These are phyloP conservation scores for Graptemys geographica DNA, from an alignment of 2,797 vertebrate genomes.

Conservation along the genomic window DNA sequence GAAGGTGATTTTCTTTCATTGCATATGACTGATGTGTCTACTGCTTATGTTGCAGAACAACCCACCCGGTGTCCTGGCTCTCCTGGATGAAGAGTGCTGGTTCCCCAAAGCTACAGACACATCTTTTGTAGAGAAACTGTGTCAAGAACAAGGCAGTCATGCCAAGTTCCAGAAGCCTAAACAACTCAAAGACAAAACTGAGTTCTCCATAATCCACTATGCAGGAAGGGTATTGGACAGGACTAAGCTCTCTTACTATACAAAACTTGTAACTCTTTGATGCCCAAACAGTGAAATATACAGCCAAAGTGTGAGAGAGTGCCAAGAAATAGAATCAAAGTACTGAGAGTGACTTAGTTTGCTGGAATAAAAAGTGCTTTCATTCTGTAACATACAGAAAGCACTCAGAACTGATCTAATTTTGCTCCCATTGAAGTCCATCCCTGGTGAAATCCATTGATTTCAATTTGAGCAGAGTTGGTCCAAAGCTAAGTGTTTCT, in stretches of 20 bases:
- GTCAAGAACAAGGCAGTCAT: constrained; percentile 91
- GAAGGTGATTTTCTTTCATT: not conserved
- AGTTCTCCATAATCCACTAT: constrained; percentile 94
- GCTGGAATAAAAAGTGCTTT: not conserved
- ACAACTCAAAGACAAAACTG: constrained; percentile 96
- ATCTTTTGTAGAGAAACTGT: constrained; percentile 96
- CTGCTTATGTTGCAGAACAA: constrained; percentile 87
- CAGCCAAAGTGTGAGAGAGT: not conserved
- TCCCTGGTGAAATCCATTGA: not conserved
- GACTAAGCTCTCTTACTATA: not conserved
- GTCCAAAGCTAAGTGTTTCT: rapidly evolving
- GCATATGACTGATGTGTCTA: not conserved
- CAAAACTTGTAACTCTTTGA: not conserved
- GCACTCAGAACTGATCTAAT: not conserved
- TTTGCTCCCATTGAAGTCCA: not conserved
- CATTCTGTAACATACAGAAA: not conserved
- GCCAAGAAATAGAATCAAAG: not conserved
- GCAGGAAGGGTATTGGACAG: constrained; percentile 89
- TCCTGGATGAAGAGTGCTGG: constrained; percentile 98
- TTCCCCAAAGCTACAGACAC: constrained; percentile 97
- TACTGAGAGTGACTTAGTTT: not conserved
- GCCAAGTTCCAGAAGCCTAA: constrained; percentile 95
- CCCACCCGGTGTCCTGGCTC: constrained; percentile 94
- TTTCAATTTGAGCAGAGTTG: not conserved
- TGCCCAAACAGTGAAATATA: not conserved